phyloP scores from a whole-genome alignment of 2,797 vertebrate species.

The Sebastes dallii region DNA sequence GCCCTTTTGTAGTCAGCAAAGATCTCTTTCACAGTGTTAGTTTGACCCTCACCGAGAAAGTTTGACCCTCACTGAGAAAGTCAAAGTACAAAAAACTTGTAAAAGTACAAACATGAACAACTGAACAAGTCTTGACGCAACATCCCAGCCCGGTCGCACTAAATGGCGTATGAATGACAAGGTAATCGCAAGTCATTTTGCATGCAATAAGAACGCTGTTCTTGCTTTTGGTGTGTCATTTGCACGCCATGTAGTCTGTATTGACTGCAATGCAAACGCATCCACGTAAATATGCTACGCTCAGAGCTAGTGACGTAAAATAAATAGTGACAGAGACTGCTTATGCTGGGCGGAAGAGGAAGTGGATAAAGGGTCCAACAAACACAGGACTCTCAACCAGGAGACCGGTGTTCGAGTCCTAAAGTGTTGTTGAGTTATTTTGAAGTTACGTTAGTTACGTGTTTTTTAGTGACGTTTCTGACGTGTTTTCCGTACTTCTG shows the following conservation, averaged over 20 bases:
- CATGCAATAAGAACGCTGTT: background rate
- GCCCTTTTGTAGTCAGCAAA: background rate
- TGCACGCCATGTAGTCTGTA: background rate
- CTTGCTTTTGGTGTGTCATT: background rate
- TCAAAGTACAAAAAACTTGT: background rate
- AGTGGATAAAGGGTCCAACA: too few relatives aligned
- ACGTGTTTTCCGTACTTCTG: too few relatives aligned
- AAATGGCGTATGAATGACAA: background rate
- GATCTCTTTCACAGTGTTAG: background rate
- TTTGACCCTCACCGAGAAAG: background rate
- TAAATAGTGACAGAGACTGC: too few relatives aligned
- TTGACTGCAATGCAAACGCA: background rate
- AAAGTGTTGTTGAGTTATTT: too few relatives aligned
- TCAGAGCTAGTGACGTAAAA: too few relatives aligned
- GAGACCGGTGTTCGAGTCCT: too few relatives aligned
- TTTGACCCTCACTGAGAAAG: background rate
- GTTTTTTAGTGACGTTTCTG: too few relatives aligned
- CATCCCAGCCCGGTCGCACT: background rate
- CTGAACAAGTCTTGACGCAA: background rate
- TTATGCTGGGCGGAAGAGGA: too few relatives aligned
- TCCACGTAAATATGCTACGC: too few relatives aligned
- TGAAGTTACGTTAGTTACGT: too few relatives aligned
- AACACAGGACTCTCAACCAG: too few relatives aligned
- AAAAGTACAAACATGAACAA: background rate
- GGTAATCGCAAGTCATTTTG: background rate